These are phyloP conservation scores for Geothlypis trichas DNA, from an alignment of 2,113 vertebrate species.

Conservation along the genomic window DNA sequence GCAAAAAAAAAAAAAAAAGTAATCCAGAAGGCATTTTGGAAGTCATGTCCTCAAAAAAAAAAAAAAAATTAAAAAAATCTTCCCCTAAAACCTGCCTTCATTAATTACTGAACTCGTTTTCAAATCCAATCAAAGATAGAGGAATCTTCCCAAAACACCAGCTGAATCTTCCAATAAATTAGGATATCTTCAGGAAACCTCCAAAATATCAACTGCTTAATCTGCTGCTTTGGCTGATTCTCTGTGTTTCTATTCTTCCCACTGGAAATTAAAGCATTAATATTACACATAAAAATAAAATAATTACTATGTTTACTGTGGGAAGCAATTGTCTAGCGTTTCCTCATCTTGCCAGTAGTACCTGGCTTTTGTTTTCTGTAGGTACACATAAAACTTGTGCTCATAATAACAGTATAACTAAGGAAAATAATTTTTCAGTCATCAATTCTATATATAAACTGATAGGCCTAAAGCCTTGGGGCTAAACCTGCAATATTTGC, in stretches of 20 bases:
- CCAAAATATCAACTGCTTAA: background rate
- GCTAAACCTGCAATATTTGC: slow-evolving; percentile 30
- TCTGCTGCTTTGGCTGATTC: slow-evolving; percentile 11
- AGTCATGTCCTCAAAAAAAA: background rate
- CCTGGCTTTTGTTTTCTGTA: background rate
- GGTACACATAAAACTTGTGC: background rate
- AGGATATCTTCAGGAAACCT: background rate
- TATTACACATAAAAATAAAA: background rate
- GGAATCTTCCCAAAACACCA: background rate
- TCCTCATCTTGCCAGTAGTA: background rate
- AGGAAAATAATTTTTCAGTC: slow-evolving; percentile 13
- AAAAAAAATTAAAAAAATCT: background rate
- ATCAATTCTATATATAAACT: background rate
- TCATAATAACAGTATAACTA: background rate
- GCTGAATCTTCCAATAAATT: background rate
- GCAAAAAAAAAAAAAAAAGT: background rate
- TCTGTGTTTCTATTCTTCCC: background rate
- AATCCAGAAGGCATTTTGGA: background rate
- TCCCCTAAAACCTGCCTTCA: background rate
- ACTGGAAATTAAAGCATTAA: background rate
- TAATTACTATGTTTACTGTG: background rate
- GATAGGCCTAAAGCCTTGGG: background rate
- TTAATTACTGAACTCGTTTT: background rate
- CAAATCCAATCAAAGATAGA: background rate
- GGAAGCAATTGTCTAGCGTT: background rate